A percentile compares a stretch with the other conserved stretches of the same genome.
These are phyloP conservation scores for Bradypus variegatus DNA, from an alignment of 2,797 vertebrate genomes.

Conservation along the genomic window DNA sequence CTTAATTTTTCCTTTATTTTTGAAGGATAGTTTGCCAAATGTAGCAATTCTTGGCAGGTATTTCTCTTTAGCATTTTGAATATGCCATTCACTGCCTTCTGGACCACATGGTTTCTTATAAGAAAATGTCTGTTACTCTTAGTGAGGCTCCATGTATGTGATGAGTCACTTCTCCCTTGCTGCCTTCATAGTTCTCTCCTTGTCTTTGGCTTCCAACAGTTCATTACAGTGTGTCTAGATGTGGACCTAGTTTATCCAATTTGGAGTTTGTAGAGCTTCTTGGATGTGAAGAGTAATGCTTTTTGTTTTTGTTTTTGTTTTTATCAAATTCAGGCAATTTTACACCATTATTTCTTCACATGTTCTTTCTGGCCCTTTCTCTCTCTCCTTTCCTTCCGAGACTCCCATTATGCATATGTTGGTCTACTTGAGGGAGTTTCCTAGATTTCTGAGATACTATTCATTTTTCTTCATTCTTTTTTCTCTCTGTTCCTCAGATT, in stretches of 20 bases:
- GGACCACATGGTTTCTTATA: background rate
- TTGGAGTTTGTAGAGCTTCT: background rate
- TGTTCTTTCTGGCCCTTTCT: background rate
- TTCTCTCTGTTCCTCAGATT: background rate
- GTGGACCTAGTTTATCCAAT: background rate
- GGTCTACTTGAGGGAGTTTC: background rate
- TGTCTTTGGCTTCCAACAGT: background rate
- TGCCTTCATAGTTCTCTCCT: background rate
- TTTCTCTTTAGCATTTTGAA: background rate
- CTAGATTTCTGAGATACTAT: background rate
- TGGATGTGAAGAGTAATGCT: background rate
- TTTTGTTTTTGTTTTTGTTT: background rate
- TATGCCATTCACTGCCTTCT: background rate
- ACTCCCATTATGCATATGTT: background rate
- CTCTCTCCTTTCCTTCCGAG: background rate
- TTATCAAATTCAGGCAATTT: background rate
- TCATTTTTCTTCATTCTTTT: background rate
- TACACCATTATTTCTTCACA: background rate
- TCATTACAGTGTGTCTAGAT: background rate
- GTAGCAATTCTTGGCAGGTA: background rate
- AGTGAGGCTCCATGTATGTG: background rate
- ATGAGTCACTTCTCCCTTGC: background rate
- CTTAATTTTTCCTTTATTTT: conserved; percentile 6
- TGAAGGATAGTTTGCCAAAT: background rate
- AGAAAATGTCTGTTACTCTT: background rate